Percentiles rank a stretch among this genome's conserved stretches.
Conservation (phyloP, 1,140 invertebrate species). For the Drosophila mauritiana region DNA sequence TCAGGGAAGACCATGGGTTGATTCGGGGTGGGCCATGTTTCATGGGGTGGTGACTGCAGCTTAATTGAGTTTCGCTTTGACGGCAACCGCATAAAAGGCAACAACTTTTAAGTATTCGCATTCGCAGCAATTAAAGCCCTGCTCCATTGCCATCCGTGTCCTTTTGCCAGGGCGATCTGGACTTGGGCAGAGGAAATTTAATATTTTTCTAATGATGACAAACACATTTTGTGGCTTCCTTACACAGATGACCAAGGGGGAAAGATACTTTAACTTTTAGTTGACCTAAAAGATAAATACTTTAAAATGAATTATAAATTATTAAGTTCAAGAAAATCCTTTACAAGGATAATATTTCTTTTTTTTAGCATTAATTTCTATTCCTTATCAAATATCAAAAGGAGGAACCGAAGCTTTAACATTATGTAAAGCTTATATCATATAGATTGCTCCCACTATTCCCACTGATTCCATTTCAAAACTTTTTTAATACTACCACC, state of each 20-base stretch:
- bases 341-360: too few species aligned
- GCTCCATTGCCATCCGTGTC: constrained; percentile 8
- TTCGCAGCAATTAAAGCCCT: constrained; percentile 73
- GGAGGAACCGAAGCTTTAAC: too few species aligned
- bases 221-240: constrained; percentile 63
- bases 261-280: neutral
- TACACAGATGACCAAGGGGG: constrained; percentile 57
- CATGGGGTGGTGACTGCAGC: constrained; percentile 39
- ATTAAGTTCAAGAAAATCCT: too few species aligned
- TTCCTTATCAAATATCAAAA: too few species aligned
- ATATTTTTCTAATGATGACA: constrained; percentile 73
- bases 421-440: too few species aligned
- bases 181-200: constrained; percentile 61
- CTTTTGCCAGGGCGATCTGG: neutral
- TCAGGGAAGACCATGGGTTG: constrained; percentile 60
- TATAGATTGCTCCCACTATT: too few species aligned
- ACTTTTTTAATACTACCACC: constrained; percentile 12
- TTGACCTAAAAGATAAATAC: neutral
- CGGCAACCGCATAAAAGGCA: constrained; percentile 80
- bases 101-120: constrained; percentile 81
- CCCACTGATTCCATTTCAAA: neutral
- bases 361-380: too few species aligned
- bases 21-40: constrained; percentile 1
- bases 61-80: constrained; percentile 83
- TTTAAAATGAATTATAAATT: too few species aligned